Conservation (phyloP, 2,888 invertebrate species). For the Aporophyla nigra region DNA sequence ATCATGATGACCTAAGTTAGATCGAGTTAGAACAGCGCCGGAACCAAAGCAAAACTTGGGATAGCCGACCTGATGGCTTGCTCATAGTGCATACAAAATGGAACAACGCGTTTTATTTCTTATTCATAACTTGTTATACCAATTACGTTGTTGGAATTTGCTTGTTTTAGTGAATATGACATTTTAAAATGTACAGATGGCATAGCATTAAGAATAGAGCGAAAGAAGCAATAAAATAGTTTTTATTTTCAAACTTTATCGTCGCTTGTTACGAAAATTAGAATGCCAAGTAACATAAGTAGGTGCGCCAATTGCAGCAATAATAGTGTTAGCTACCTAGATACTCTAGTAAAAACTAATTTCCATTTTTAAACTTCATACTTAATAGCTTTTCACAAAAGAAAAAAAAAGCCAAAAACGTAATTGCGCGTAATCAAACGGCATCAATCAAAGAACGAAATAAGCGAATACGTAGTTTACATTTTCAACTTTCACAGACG, state of each 20-base stretch:
- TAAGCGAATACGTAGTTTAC: background rate
- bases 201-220: background rate
- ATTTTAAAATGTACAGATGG: background rate
- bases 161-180: background rate
- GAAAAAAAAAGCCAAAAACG: too few species aligned
- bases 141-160: background rate
- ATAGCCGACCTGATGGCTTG: slow-evolving; percentile 56
- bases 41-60: slow-evolving; percentile 56
- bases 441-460: background rate
- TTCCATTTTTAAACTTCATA: too few species aligned
- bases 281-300: background rate
- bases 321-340: too few species aligned
- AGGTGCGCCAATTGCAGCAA: background rate
- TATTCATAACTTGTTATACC: background rate
- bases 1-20: slow-evolving; percentile 70
- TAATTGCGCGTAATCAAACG: background rate
- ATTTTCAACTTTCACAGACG: too few species aligned
- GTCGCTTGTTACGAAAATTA: background rate
- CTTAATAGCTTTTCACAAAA: too few species aligned
- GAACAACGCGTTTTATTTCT: slow-evolving; percentile 24
- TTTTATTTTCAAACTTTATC: background rate
- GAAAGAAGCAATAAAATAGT: background rate
- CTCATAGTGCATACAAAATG: slow-evolving; percentile 59
- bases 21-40: slow-evolving; percentile 66
- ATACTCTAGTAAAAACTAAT: too few species aligned